Evolutionary conservation across 1,140 invertebrate species (phyloP).

Genomic region (Pseudoatta argentina): DNA sequence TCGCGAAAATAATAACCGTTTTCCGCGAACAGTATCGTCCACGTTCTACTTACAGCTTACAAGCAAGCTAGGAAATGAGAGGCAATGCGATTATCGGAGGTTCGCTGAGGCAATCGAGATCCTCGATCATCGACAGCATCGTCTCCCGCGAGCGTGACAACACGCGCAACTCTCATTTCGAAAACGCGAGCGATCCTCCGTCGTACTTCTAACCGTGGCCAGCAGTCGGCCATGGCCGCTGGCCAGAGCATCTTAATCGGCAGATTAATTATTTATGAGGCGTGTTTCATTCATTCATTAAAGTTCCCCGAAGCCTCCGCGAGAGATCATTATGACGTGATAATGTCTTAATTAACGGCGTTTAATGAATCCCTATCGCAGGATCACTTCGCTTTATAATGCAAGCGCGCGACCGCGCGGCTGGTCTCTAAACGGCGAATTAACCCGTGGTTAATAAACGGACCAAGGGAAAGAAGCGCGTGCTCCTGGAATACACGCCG

Average conservation of each 20-base stretch:
- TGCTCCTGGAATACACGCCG: slow-evolving; percentile 62
- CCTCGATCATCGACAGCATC: neutral
- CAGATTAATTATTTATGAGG: slow-evolving; percentile 87
- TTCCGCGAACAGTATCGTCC: neutral
- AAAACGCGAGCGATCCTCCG: slow-evolving; percentile 45
- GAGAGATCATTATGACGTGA: slow-evolving; percentile 87
- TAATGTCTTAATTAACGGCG: slow-evolving; percentile 87
- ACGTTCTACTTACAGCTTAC: slow-evolving; percentile 55
- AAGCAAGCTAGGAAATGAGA: neutral
- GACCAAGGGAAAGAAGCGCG: slow-evolving; percentile 78
- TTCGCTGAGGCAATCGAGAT: slow-evolving; percentile 23
- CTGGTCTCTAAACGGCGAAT: slow-evolving; percentile 82
- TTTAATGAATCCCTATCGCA: slow-evolving; percentile 86
- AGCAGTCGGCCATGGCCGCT: slow-evolving; percentile 75
- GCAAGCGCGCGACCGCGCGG: slow-evolving; percentile 57
- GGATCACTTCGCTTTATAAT: slow-evolving; percentile 83
- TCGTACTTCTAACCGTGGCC: slow-evolving; percentile 62
- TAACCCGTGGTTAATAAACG: slow-evolving; percentile 84
- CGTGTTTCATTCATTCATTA: slow-evolving; percentile 87
- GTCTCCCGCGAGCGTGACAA: slow-evolving; percentile 59
- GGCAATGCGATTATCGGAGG: neutral
- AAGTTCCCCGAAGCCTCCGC: slow-evolving; percentile 73
- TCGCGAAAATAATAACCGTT: slow-evolving; percentile 27
- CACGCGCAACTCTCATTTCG: slow-evolving; percentile 72
- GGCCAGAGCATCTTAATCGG: slow-evolving; percentile 84